Conservation (phyloP, 2,113 vertebrate genomes). For the Albula goreensis region DNA sequence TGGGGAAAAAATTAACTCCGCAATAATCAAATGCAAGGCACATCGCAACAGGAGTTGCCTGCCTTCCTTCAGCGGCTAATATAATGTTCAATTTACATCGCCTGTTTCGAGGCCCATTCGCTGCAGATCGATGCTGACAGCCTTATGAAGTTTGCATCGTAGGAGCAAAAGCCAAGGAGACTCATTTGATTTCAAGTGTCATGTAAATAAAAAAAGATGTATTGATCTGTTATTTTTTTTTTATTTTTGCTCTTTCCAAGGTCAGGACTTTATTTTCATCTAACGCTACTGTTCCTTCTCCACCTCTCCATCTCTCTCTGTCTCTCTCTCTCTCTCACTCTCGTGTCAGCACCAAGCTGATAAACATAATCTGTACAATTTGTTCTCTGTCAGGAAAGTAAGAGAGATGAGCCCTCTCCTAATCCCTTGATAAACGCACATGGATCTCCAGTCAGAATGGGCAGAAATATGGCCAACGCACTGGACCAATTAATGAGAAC, state of each 20-base stretch:
- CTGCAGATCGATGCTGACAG: constrained; percentile 16
- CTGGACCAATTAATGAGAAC: neutral
- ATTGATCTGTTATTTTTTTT: constrained; percentile 27
- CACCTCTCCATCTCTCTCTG: constrained; percentile 31
- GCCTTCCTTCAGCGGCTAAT: neutral
- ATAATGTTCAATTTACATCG: neutral
- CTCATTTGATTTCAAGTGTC: constrained; percentile 52
- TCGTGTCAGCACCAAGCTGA: constrained; percentile 58
- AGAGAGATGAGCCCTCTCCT: constrained; percentile 47
- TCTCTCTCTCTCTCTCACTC: constrained; percentile 24
- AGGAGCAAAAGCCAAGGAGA: constrained; percentile 37
- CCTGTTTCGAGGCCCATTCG: neutral
- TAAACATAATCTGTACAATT: constrained; percentile 60
- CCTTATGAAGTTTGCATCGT: constrained; percentile 43
- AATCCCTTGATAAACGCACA: constrained; percentile 44
- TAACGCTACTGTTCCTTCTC: constrained; percentile 34
- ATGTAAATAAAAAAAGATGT: constrained; percentile 30
- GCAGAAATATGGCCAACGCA: neutral
- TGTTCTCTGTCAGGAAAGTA: constrained; percentile 49
- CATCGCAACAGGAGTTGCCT: neutral
- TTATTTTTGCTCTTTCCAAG: constrained; percentile 52
- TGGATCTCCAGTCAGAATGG: neutral
- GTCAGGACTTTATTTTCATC: constrained; percentile 52
- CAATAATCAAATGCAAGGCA: neutral
- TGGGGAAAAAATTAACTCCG: neutral